Evolutionary conservation across 2,113 vertebrate genomes (phyloP).

Genomic region (Prunella fulvescens): DNA sequence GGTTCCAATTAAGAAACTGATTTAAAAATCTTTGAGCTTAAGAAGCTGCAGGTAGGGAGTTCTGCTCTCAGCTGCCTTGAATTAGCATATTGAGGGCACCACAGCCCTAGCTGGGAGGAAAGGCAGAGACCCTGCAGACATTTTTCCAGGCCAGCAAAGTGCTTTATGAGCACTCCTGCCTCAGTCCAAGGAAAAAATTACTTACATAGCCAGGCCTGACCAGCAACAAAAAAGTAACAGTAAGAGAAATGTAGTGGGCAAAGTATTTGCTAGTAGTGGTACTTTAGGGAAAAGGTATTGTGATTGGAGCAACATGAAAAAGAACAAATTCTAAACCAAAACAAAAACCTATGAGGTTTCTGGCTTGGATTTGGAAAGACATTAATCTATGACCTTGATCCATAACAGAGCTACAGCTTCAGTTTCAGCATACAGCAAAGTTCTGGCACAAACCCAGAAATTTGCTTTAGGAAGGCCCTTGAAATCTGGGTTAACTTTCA

Average conservation of each 20-base stretch:
- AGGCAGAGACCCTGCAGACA: neutral
- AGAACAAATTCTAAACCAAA: neutral
- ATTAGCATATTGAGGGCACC: conserved; percentile 55
- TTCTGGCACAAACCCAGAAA: neutral
- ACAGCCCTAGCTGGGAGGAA: neutral
- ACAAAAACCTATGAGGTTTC: neutral
- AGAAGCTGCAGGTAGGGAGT: conserved; percentile 55
- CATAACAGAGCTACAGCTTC: neutral
- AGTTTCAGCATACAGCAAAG: neutral
- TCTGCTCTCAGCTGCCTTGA: conserved; percentile 44
- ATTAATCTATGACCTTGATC: neutral
- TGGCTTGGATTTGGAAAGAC: neutral
- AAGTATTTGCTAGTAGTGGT: neutral
- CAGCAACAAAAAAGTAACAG: neutral
- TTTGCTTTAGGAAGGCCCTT: neutral
- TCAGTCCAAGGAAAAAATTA: neutral
- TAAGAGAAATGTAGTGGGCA: neutral
- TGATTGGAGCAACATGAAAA: neutral
- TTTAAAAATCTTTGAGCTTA: conserved; percentile 61
- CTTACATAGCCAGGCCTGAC: neutral
- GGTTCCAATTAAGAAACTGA: conserved; percentile 70
- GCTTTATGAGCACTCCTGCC: neutral
- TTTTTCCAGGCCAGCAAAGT: neutral
- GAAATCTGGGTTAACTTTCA: neutral
- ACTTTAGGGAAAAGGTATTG: neutral